Evolutionary conservation across 2,888 invertebrate genomes (phyloP), one percentile per base, ranked within the genome.

Genomic region (Odontothrips loti): DNA sequence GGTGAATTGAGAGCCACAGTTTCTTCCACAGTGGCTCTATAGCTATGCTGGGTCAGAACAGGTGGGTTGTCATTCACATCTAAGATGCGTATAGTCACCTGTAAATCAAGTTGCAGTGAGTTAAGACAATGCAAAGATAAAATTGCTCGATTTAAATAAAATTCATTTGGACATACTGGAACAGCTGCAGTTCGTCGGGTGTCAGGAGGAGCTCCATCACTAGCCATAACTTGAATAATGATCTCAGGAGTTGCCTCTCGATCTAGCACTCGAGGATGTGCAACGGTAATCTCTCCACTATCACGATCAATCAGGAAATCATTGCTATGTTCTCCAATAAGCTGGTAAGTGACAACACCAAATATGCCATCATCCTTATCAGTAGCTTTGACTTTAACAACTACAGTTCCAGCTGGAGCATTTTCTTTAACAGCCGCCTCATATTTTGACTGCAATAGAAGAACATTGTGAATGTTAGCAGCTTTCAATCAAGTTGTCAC

Each of bases 51-150:
- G 0, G 91, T 91, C 87, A 98, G 97, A 79, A 91, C 88, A 0
- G 97, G 97, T 0, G 92, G 88, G 87, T 97, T 96, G 87, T 97
- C 97, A 87, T 97, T 97, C n/a, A 94, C 91, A 86, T 97, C 97
- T 47, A 91, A 86, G 15, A 97, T 90, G 87, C 92, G 92, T 79
- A 96, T 91, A 85, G 93, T 91, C 2, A 96, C 89, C 92, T 92
- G 85, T 0, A 81, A 84, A 82, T 75, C 82, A 82, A 82, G 80
- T 80, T 27, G 23, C 23, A 75, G 12, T 75, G 27, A 75, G 12
- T 27, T 9, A 27, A 27, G 29, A 82, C 51, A 34, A 47, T 23
- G 0, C 9, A 12, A 12, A 10, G 4, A 10, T 27, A 4, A 1
- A 63, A 23, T n/a, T 23, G n/a, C 10, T 11, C 10, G 0, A 1